Conservation (phyloP, 2,888 invertebrate species). For the Cheilosia scutellata region DNA sequence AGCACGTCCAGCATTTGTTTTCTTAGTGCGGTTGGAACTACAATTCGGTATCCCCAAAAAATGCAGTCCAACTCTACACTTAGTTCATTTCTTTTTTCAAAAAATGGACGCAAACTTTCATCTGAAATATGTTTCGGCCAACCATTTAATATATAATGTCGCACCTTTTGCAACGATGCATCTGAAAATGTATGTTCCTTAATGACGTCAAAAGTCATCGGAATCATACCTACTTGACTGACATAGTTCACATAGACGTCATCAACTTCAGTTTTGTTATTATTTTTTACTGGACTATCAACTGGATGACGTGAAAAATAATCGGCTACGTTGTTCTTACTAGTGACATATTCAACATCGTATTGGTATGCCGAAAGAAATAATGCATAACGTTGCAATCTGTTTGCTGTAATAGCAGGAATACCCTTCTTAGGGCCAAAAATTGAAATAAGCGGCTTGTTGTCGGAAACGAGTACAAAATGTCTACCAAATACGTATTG, state of each 20-base stretch:
- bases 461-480: constrained; percentile 81
- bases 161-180: not conserved
- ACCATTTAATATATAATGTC: not conserved
- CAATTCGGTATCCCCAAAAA: constrained; percentile 33
- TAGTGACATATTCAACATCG: constrained; percentile 65
- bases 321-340: constrained; percentile 70
- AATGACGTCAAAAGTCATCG: not conserved
- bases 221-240: not conserved
- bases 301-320: constrained; percentile 59
- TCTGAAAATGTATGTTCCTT: not conserved
- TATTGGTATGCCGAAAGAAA: constrained; percentile 69
- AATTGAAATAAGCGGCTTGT: constrained; percentile 79
- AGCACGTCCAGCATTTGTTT: constrained; percentile 37
- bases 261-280: not conserved
- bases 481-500: constrained; percentile 80
- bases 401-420: constrained; percentile 12
- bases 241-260: constrained; percentile 16
- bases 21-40: constrained; percentile 2
- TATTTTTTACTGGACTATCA: not conserved
- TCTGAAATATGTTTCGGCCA: not conserved
- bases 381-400: no score
- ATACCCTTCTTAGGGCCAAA: constrained; percentile 78
- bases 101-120: constrained; percentile 11
- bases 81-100: constrained; percentile 8
- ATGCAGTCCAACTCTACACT: constrained; percentile 1